Evolutionary conservation across 2,113 vertebrate genomes (phyloP).

Genomic region (Paramisgurnus dabryanus): DNA sequence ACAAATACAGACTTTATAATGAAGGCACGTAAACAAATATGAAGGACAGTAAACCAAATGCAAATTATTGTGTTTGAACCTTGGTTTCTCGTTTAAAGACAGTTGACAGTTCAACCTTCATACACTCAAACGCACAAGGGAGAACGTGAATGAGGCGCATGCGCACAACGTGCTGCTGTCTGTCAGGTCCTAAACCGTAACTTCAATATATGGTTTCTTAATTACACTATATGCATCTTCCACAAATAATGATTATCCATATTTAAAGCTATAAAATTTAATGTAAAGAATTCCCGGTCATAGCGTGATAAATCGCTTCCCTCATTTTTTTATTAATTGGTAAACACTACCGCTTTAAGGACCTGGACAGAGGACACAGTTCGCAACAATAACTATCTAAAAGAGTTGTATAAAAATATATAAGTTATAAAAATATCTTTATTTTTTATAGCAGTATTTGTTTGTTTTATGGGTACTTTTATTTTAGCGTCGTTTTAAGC

Average conservation of each 20-base stretch:
- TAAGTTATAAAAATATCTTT: neutral
- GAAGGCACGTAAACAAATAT: slow-evolving; percentile 3
- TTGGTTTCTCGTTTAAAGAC: neutral
- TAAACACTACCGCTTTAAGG: slow-evolving; percentile 9
- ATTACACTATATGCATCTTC: neutral
- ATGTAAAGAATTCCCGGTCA: neutral
- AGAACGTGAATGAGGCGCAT: neutral
- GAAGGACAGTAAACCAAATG: no score
- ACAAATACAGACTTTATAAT: neutral
- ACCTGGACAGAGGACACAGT: neutral
- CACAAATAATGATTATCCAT: no score
- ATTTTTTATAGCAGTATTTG: neutral
- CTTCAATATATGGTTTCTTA: neutral
- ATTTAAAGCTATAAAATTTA: neutral
- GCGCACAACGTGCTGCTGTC: neutral
- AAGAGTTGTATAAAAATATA: neutral
- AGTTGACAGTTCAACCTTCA: slow-evolving; percentile 17
- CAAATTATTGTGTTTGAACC: no score
- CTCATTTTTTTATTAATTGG: neutral
- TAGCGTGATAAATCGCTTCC: neutral
- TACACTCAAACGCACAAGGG: neutral
- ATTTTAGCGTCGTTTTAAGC: neutral
- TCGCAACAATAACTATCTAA: neutral
- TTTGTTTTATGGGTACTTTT: neutral
- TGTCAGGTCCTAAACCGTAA: neutral